Evolutionary conservation across 2,797 vertebrate species (phyloP).

Genomic region (Thalassophryne amazonica): DNA sequence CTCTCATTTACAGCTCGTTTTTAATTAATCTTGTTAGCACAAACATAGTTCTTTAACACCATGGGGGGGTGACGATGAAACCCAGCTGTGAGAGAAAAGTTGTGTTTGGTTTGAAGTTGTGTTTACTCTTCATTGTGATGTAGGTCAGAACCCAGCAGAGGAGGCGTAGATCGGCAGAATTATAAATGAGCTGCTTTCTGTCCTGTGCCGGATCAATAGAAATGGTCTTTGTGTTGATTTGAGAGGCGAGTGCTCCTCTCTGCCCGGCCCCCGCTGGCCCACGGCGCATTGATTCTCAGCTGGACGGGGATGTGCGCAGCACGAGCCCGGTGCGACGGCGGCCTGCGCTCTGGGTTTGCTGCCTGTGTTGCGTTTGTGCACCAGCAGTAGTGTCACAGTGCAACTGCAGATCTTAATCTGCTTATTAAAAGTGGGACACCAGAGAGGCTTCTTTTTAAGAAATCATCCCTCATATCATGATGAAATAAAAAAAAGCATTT

Average conservation of each 20-base stretch:
- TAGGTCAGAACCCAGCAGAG: slow-evolving; percentile 74
- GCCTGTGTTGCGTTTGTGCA: slow-evolving; percentile 41
- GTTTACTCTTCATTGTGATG: slow-evolving; percentile 73
- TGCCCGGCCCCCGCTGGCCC: slow-evolving; percentile 7
- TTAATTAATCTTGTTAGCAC: slow-evolving; percentile 68
- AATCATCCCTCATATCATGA: too few relatives aligned
- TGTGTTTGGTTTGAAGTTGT: slow-evolving; percentile 66
- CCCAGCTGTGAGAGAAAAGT: slow-evolving; percentile 37
- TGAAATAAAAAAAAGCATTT: too few relatives aligned
- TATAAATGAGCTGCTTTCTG: slow-evolving; percentile 49
- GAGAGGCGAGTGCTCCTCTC: slow-evolving; percentile 37
- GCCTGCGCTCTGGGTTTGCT: slow-evolving; percentile 40
- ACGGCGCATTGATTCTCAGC: slow-evolving; percentile 48
- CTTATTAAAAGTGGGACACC: too few relatives aligned
- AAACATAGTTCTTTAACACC: slow-evolving; percentile 44
- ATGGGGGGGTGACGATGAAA: not conserved
- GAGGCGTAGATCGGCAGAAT: slow-evolving; percentile 39
- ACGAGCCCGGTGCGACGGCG: slow-evolving; percentile 40
- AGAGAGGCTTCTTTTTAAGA: too few relatives aligned
- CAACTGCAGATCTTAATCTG: too few relatives aligned
- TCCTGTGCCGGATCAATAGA: slow-evolving; percentile 59
- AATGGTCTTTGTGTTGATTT: slow-evolving; percentile 52
- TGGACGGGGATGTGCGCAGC: slow-evolving; percentile 36
- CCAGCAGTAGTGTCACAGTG: slow-evolving; percentile 1
- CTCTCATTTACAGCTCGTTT: slow-evolving; percentile 51